These are phyloP conservation scores for Boloria selene DNA, from an alignment of 2,888 invertebrate genomes.

Conservation along the genomic window DNA sequence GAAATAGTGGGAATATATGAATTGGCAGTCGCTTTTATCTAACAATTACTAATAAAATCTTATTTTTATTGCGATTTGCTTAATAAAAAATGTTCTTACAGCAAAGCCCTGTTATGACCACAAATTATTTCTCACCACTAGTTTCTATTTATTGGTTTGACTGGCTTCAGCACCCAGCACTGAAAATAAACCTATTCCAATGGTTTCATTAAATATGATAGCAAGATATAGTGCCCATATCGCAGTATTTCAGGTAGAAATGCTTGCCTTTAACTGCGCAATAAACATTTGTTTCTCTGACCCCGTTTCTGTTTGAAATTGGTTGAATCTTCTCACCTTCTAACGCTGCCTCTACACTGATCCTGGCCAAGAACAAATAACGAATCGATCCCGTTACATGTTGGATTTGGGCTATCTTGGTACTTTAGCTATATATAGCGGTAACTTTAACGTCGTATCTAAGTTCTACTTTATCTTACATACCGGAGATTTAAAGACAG, in stretches of 20 bases:
- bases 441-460: conserved; percentile 2
- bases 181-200: conserved; percentile 2
- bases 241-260: conserved; percentile 17
- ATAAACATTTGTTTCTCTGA: conserved; percentile 28
- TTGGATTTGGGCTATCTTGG: conserved; percentile 16
- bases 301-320: conserved; percentile 17
- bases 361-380: conserved; percentile 17
- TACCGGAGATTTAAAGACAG: conserved; percentile 3
- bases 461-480: conserved; percentile 14
- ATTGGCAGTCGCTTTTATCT: background rate
- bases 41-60: too few relatives aligned
- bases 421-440: conserved; percentile 6
- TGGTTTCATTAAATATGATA: conserved; percentile 20
- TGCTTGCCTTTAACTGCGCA: conserved; percentile 23
- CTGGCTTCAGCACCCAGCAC: background rate
- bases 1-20: background rate
- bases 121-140: too few relatives aligned
- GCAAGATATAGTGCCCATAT: conserved; percentile 14
- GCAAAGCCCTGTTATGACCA: too few relatives aligned
- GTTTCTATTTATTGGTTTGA: background rate
- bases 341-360: conserved; percentile 8
- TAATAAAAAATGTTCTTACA: too few relatives aligned
- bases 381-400: conserved; percentile 12
- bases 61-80: too few relatives aligned
- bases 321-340: conserved; percentile 16